A percentile compares a stretch with the other conserved stretches of the same genome.
These are phyloP conservation scores for Marmota monax DNA, from an alignment of 2,113 vertebrate genomes.

Conservation along the genomic window DNA sequence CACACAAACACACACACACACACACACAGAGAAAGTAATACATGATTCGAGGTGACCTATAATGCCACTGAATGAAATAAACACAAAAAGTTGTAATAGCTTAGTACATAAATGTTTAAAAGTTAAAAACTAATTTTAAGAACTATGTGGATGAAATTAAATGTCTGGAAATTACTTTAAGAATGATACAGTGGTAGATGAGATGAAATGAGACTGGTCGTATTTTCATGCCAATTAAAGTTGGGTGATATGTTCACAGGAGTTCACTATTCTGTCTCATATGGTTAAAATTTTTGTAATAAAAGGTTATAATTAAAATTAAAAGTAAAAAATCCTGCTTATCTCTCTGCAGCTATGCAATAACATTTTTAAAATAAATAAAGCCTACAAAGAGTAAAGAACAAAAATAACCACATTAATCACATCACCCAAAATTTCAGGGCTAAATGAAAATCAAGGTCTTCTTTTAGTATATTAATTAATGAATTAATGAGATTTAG, in stretches of 20 bases:
- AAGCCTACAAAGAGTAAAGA: slow-evolving; percentile 19
- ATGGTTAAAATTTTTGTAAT: slow-evolving; percentile 8
- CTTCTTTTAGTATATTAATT: background rate
- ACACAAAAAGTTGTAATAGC: slow-evolving; percentile 34
- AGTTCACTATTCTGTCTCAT: background rate
- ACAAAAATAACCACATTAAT: background rate
- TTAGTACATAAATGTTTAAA: background rate
- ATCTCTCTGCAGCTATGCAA: slow-evolving; percentile 30
- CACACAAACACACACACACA: no score
- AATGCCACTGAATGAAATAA: slow-evolving; percentile 30
- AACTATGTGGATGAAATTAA: slow-evolving; percentile 12
- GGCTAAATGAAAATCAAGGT: slow-evolving; percentile 42
- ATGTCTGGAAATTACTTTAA: slow-evolving; percentile 21
- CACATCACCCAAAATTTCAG: slow-evolving; percentile 23
- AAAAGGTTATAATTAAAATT: background rate
- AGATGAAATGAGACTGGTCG: background rate
- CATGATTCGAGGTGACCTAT: slow-evolving; percentile 34
- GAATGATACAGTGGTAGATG: slow-evolving; percentile 11
- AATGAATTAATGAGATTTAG: background rate
- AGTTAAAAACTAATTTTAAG: slow-evolving; percentile 49
- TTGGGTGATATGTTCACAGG: background rate
- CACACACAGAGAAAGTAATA: background rate
- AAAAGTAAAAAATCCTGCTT: slow-evolving; percentile 7
- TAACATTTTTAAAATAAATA: slow-evolving; percentile 5
- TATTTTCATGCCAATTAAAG: background rate